Base-by-base conservation (phyloP, 2,888 invertebrate genomes). In the Xestia sexstrigata region DNA sequence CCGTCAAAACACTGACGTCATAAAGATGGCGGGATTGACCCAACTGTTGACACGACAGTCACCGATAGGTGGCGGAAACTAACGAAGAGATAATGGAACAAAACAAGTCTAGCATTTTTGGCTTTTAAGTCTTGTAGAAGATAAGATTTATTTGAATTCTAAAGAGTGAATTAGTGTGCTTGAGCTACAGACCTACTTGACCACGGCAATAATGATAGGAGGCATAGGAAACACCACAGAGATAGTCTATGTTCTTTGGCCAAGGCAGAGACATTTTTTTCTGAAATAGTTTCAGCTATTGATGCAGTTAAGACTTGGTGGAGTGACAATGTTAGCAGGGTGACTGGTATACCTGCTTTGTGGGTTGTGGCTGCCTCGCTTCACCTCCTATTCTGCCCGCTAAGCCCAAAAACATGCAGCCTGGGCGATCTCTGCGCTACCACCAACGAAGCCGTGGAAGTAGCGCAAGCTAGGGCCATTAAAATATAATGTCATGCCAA, bases 11-110 rank as follows among this genome's bases (percentile, higher is more conserved):
- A 82, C 6, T 58, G 77, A 81, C 73, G 83, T 70, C 74, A 78
- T 70, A 58, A 78, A 74, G 35, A 15, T 67, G 70, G 58, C 76
- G 69, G 20, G 49, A 58, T 30, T 74, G 35, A 23, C 35, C 52
- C 76, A 81, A 81, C 52, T 78, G 67, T 87, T 85, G 86, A 84
- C 86, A 82, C 85, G 85, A 80, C 78, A 42, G 65, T 65, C 39
- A 13, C 65, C 73, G 82, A 80, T 26, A 7, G 17, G n/a, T 26
- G 70, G 11, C 62, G 67, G 35, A 71, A 71, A 69, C 45, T 60
- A 15, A 63, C 73, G 74, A 74, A 69, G 30, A 39, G n/a, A 47
- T 67, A 71, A 60, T 49, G 39, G 42, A 65, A 52, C 42, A 20
- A n/a, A 39, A 35, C n/a, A n/a, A 23, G 1, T 15, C n/a, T 45